These are phyloP conservation scores for Epiblema foenella DNA, from an alignment of 2,888 invertebrate genomes.

Conservation along the genomic window DNA sequence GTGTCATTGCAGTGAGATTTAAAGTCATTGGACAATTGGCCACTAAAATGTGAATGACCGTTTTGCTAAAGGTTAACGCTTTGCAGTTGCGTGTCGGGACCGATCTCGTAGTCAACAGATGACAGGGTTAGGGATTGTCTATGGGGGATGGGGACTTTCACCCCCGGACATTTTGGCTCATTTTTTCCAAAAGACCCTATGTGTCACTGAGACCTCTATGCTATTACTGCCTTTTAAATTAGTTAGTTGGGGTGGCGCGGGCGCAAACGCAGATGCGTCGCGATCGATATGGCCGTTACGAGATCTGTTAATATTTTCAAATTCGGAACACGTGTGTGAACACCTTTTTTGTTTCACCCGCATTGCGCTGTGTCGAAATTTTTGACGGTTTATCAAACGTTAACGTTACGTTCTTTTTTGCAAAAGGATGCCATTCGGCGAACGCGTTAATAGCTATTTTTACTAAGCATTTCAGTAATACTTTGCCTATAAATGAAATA, in stretches of 20 bases:
- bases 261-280: conserved; percentile 69
- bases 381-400: conserved; percentile 33
- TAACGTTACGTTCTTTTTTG: conserved; percentile 31
- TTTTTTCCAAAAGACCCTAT: conserved; percentile 6
- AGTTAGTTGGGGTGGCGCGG: conserved; percentile 50
- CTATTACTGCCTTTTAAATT: background rate
- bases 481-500: background rate
- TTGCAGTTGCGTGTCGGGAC: conserved; percentile 51
- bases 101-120: conserved; percentile 64
- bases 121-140: conserved; percentile 48
- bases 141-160: conserved; percentile 45
- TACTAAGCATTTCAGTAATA: background rate
- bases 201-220: background rate
- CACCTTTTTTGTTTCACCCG: conserved; percentile 75
- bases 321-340: conserved; percentile 81
- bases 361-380: conserved; percentile 52
- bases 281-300: conserved; percentile 77
- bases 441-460: background rate
- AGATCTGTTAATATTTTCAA: conserved; percentile 76
- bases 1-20: conserved; percentile 34
- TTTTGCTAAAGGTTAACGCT: conserved; percentile 29
- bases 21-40: conserved; percentile 35
- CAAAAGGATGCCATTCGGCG: background rate
- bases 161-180: conserved; percentile 57
- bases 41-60: conserved; percentile 38